phyloP scores from a whole-genome alignment of 2,888 invertebrate species.

The Octodonta nipae region DNA sequence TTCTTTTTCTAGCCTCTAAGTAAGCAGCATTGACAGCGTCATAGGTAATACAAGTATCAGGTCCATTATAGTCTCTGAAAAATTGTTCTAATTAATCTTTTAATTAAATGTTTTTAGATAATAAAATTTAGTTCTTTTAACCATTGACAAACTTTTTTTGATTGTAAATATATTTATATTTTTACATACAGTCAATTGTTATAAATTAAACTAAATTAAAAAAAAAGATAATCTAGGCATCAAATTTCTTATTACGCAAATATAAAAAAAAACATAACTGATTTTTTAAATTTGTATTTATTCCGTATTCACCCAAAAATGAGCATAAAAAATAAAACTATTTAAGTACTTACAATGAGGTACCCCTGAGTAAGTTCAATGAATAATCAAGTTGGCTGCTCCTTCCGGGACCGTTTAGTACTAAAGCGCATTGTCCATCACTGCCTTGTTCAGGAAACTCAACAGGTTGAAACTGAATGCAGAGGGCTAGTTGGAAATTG shows the following conservation, averaged over 20 bases:
- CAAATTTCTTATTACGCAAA: no score
- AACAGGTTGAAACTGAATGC: conserved; percentile 30
- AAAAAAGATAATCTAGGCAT: no score
- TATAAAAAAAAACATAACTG: no score
- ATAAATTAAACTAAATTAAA: not conserved
- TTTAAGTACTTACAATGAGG: not conserved
- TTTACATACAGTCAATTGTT: not conserved
- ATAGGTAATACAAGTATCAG: conserved; percentile 75
- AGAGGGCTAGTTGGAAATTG: conserved; percentile 9
- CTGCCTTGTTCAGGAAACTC: conserved; percentile 25
- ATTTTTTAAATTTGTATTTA: no score
- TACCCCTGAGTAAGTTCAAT: conserved; percentile 65
- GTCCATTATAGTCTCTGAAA: conserved; percentile 53
- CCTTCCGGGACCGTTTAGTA: conserved; percentile 63
- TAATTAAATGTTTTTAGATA: not conserved
- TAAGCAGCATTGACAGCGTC: conserved; percentile 82
- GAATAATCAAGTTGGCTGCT: conserved; percentile 75
- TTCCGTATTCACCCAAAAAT: no score
- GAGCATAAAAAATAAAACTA: no score
- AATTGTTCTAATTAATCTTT: conserved; percentile 11
- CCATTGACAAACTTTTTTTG: not conserved
- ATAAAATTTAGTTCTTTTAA: not conserved
- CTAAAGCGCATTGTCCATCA: conserved; percentile 58
- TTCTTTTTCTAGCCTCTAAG: conserved; percentile 72
- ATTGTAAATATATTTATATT: not conserved